Evolutionary conservation across 2,888 invertebrate species (phyloP), one percentile per base, ranked within the genome.

Genomic region (Micoletzkya japonica): DNA sequence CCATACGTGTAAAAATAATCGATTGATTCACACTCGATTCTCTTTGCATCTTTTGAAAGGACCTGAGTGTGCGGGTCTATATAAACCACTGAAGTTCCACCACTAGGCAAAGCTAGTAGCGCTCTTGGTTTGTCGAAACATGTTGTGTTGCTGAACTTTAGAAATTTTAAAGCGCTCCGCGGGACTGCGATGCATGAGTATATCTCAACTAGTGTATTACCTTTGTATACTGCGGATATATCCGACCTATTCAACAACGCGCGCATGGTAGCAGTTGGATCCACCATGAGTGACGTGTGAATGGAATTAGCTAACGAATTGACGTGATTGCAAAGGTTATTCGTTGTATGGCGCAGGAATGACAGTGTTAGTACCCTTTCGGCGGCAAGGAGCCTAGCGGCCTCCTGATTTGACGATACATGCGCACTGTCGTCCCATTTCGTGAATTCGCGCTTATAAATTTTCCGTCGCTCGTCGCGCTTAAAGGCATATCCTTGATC

Each of bases 101-200:
- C 14, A 2, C 54, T 32, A 30, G 54, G 54, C 28, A 56, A 30
- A 4, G 3, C 32, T 24, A 56, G 2, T 30, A 10, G 2, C 17
- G 54, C 54, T 34, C 57, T 57, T 3, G 57, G 57, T 34, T 57
- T 57, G 36, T 57, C 34, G 34, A 32, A 57, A 24, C 57, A 57
- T 10, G 32, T 32, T 1, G 20, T 20, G 2, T 7, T 10, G 20
- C 10, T 2, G 10, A 56, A 56, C 10, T 28, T 28, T 4, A 56
- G 17, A 24, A 56, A 56, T 30, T 2, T n/a, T 1, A 56, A 4
- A 2, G 54, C 54, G 2, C 28, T 24, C 2, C 1, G 30, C 4
- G 54, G 54, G 28, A 32, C 32, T 30, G 7, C 30, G 17, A 56
- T 32, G 14, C 54, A 56, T 17, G 17, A 24, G 30, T 17, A 56